Conservation (phyloP, 2,113 vertebrate genomes). For the Erythrolamprus reginae region DNA sequence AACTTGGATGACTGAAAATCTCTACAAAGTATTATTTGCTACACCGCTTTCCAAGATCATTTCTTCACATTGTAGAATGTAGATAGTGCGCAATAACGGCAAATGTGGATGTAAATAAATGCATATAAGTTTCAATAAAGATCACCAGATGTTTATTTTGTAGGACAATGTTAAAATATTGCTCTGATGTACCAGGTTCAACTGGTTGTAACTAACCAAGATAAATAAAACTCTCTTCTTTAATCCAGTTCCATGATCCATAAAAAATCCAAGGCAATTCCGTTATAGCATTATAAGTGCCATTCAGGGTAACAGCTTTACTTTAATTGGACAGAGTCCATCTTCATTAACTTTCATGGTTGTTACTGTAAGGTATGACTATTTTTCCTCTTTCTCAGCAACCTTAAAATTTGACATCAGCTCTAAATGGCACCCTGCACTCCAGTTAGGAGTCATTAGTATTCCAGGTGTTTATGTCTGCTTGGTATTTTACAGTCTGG, state of each 20-base stretch:
- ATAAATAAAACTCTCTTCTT: constrained; percentile 16
- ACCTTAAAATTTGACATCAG: constrained; percentile 2
- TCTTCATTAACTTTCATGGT: constrained; percentile 12
- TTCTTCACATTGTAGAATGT: neutral
- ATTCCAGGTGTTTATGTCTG: neutral
- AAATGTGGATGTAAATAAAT: neutral
- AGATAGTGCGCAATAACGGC: neutral
- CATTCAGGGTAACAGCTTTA: constrained; percentile 11
- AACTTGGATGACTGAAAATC: neutral
- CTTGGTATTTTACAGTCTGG: neutral
- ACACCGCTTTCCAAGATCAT: neutral
- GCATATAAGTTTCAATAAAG: neutral
- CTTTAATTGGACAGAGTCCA: constrained; percentile 4
- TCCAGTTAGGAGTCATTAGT: constrained; percentile 5
- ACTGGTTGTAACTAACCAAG: constrained; percentile 23
- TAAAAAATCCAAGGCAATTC: neutral
- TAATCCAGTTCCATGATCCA: constrained; percentile 25
- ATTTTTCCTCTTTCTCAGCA: constrained; percentile 8
- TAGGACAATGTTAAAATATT: constrained; percentile 21
- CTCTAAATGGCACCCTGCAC: constrained; percentile 1
- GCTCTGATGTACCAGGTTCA: neutral
- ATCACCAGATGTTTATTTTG: neutral
- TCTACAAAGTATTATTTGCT: constrained; percentile 19
- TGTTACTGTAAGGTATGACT: constrained; percentile 10
- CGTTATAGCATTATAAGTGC: constrained; percentile 1